These are phyloP conservation scores for Charina bottae DNA, from an alignment of 2,113 vertebrate species.

Conservation along the genomic window DNA sequence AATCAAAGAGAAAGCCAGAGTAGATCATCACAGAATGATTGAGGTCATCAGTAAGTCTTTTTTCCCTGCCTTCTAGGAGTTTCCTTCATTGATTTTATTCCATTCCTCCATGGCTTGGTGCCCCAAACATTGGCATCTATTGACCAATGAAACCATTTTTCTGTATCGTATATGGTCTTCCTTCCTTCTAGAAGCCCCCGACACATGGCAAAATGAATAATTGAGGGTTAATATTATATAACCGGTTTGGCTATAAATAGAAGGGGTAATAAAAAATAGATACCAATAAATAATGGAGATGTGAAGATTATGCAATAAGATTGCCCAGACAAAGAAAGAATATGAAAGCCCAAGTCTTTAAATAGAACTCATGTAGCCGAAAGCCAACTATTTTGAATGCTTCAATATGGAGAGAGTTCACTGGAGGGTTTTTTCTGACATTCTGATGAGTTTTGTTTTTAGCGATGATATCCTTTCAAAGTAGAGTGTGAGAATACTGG, in stretches of 20 bases:
- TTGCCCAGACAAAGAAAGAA: background rate
- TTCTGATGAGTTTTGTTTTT: background rate
- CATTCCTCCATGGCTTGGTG: background rate
- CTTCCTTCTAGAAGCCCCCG: background rate
- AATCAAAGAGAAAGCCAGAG: background rate
- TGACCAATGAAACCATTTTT: background rate
- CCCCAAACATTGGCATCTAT: background rate
- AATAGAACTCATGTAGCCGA: background rate
- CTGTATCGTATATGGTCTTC: background rate
- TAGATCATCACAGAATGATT: background rate
- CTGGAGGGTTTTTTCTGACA: background rate
- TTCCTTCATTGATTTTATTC: background rate
- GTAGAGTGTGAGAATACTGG: background rate
- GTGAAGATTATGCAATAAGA: background rate
- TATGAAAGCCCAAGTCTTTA: background rate
- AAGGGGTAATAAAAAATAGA: conserved; percentile 41
- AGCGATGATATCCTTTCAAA: background rate
- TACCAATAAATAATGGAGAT: conserved; percentile 34
- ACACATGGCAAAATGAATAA: conserved; percentile 23
- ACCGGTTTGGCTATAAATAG: conserved; percentile 22
- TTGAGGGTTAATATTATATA: conserved; percentile 5
- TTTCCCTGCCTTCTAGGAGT: no score
- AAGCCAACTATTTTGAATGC: no score
- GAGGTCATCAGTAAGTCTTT: background rate
- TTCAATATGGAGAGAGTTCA: no score